Percentiles rank a stretch among this genome's conserved stretches.
These are phyloP conservation scores for Myotis davidii DNA, from an alignment of 2,113 vertebrate species.

Conservation along the genomic window DNA sequence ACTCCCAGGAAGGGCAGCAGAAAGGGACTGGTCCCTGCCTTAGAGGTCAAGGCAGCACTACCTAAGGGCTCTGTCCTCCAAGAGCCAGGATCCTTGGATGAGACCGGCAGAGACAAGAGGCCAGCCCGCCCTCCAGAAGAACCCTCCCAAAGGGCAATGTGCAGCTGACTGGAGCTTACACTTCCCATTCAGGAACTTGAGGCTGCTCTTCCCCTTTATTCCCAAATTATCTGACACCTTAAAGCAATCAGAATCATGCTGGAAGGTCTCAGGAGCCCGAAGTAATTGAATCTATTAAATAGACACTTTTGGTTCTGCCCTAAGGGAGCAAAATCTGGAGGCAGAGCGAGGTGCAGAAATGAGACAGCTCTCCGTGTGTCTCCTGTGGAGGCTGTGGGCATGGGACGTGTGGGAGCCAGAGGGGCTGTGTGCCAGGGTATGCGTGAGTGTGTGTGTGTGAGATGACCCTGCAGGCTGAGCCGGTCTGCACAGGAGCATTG, in stretches of 20 bases:
- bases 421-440: neutral
- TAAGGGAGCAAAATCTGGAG: conserved; percentile 59
- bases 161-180: neutral
- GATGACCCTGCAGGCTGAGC: neutral
- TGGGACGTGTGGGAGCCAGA: neutral
- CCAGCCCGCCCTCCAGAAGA: neutral
- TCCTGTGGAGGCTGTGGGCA: neutral
- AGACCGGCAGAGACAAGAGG: neutral
- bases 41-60: neutral
- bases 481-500: neutral
- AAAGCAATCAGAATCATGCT: conserved; percentile 63
- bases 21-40: neutral
- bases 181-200: conserved; percentile 40
- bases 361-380: neutral
- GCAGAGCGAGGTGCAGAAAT: conserved; percentile 53
- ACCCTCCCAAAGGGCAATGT: neutral
- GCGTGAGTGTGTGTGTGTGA: neutral
- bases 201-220: conserved; percentile 55
- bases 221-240: conserved; percentile 76
- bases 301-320: conserved; percentile 55
- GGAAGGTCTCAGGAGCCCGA: conserved; percentile 64
- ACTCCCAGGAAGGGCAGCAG: conserved; percentile 7
- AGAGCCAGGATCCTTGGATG: no score
- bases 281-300: conserved; percentile 71
- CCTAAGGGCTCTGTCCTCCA: neutral